Evolutionary conservation across 1,140 invertebrate genomes (phyloP), one percentile per base, ranked within the genome.

Genomic region (Euschistus heros): DNA sequence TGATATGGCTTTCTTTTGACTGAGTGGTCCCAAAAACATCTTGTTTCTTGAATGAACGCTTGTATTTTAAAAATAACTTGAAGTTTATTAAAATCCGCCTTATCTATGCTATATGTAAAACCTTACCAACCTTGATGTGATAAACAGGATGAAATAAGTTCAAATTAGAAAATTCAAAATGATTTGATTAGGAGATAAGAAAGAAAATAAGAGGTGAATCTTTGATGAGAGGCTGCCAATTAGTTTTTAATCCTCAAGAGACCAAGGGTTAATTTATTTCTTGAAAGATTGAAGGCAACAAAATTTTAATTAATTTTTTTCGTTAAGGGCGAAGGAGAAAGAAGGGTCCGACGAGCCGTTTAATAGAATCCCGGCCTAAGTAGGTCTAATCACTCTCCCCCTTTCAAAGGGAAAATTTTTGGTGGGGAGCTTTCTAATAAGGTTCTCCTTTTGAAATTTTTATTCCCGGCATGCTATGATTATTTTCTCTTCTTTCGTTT

Each of bases 291-390:
- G 54, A 57, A 57, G 54, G 54, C 54, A 57, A 57, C 54, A 57
- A 57, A 57, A 57, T 57, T 57, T 57, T 57, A 57, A 57, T 57
- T 57, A 57, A 57, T 57, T 57, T 57, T 47, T 50, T 50, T 50
- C n/a, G 18, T 57, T 57, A 57, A 50, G 47, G 47, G 22, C 47
- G 47, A 18, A 57, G 54, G 54, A 37, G 33, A 37, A 37, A 37
- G 33, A 10, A 37, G 33, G 33, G 33, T 37, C 33, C 33, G 33
- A 57, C 18, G 54, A 57, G 22, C 24, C 54, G 54, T 57, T 57
- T 57, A 57, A 26, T 22, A 57, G 47, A 57, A 26, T 22, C 54
- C 54, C 18, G 2, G 10, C 33, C 18, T 57, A 57, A 57, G 54
- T 57, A 57, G 54, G 54, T 24, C 54, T 57, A 57, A 57, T 57